Percentiles rank a stretch among this genome's conserved stretches.
These are phyloP conservation scores for Campoplex nolae DNA, from an alignment of 2,888 invertebrate species.

Conservation along the genomic window DNA sequence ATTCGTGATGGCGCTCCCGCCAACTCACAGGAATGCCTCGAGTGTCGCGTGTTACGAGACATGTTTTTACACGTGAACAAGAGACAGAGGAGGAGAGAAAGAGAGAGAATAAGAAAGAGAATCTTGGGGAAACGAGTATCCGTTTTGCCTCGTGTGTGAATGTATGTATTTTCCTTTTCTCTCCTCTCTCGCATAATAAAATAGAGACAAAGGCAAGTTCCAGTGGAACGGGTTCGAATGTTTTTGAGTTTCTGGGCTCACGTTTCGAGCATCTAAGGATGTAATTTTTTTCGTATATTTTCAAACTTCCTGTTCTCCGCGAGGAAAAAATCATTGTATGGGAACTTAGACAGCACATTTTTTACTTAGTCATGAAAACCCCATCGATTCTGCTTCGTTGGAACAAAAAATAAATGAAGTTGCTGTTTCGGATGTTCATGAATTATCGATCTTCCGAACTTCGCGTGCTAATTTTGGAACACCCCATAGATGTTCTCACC, in stretches of 20 bases:
- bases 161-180: conserved; percentile 13
- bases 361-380: not conserved
- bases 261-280: not conserved
- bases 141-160: conserved; percentile 31
- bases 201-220: conserved; percentile 46
- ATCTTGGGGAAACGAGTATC: conserved; percentile 21
- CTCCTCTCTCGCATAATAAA: conserved; percentile 60
- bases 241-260: conserved; percentile 13
- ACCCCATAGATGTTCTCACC: not conserved
- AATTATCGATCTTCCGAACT: not conserved
- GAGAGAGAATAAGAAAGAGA: conserved; percentile 2
- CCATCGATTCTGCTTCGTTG: not conserved
- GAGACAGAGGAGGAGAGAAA: conserved; percentile 5
- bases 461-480: not conserved
- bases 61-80: conserved; percentile 51
- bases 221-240: conserved; percentile 31
- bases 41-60: conserved; percentile 45
- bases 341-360: not conserved
- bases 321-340: not conserved
- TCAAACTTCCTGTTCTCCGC: not conserved
- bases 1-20: conserved; percentile 32
- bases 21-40: conserved; percentile 35
- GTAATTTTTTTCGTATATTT: not conserved
- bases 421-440: not conserved
- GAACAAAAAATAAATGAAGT: not conserved